Evolutionary conservation across 2,113 vertebrate species (phyloP), one percentile per base, ranked within the genome.

Genomic region (Propithecus coquereli): DNA sequence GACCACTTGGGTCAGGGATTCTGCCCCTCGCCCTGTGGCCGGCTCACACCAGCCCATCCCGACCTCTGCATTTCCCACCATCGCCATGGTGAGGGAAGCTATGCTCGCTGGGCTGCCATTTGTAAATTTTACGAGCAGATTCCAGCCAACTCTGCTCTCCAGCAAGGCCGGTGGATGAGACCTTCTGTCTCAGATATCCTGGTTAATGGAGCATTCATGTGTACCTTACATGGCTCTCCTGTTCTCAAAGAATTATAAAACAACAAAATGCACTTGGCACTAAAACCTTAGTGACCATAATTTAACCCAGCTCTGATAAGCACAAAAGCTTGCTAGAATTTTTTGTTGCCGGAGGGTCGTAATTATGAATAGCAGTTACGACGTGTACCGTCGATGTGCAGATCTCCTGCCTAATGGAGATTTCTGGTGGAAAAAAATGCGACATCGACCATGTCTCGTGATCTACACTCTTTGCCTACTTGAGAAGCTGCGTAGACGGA

Each of bases 251-350:
- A 95, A 83, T 76, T 52, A 88, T 25, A 79, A 86, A 92, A 83
- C 34, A 23, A 87, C 65, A 96, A 96, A 90, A 95, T 20, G 45
- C 27, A 81, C 70, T 95, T 76, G 50, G 22, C 89, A 45, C 34
- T 14, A 43, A 93, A 90, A 84, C 83, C 65, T 57, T 2, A 0
- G 57, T 13, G 63, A 37, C 92, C 23, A 3, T 90, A 70, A 92
- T 91, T 95, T 90, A 80, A 97, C 91, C 95, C 66, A 59, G 20
- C n/a, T 88, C 88, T 66, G 23, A 34, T 84, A 52, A 92, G 85
- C 66, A 71, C 32, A n/a, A 27, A 90, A 63, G 6, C 70, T 91
- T 3, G 1, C 83, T 79, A 52, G 89, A 61, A 73, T 8, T 45
- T 59, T 54, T 30, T 76, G 50, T 65, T 61, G 74, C 90, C 50